Evolutionary conservation across 2,888 invertebrate species (phyloP).

Genomic region (Diploptera punctata): DNA sequence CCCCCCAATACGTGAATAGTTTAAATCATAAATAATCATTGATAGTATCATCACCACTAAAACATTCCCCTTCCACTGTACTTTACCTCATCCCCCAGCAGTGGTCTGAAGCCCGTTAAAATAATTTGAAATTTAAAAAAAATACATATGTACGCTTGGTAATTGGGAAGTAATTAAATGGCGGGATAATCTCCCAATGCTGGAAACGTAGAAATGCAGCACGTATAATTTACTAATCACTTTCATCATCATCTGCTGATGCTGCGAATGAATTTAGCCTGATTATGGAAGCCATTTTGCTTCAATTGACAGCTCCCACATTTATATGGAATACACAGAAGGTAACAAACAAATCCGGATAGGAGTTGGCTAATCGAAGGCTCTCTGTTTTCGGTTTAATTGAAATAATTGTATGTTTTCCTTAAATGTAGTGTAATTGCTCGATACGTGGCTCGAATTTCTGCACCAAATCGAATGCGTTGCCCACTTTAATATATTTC

Average conservation of each 20-base stretch:
- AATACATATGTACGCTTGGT: constrained; percentile 21
- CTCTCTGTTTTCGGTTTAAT: not conserved
- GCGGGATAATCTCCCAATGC: constrained; percentile 24
- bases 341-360: constrained; percentile 10
- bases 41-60: constrained; percentile 30
- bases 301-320: constrained; percentile 7
- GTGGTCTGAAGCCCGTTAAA: constrained; percentile 20
- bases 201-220: constrained; percentile 16
- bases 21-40: constrained; percentile 32
- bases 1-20: constrained; percentile 27
- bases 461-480: too few relatives aligned
- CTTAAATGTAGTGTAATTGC: constrained; percentile 10
- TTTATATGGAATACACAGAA: not conserved
- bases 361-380: not conserved
- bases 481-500: too few relatives aligned
- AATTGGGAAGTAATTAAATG: constrained; percentile 30
- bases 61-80: constrained; percentile 3
- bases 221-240: constrained; percentile 26
- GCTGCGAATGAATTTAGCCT: constrained; percentile 25
- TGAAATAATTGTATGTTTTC: constrained; percentile 20
- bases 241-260: constrained; percentile 23
- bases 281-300: constrained; percentile 23
- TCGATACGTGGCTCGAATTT: not conserved
- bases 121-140: constrained; percentile 25
- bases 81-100: not conserved